Evolutionary conservation across 1,140 invertebrate genomes (phyloP), one percentile per base, ranked within the genome.

Genomic region (Araneus ventricosus): DNA sequence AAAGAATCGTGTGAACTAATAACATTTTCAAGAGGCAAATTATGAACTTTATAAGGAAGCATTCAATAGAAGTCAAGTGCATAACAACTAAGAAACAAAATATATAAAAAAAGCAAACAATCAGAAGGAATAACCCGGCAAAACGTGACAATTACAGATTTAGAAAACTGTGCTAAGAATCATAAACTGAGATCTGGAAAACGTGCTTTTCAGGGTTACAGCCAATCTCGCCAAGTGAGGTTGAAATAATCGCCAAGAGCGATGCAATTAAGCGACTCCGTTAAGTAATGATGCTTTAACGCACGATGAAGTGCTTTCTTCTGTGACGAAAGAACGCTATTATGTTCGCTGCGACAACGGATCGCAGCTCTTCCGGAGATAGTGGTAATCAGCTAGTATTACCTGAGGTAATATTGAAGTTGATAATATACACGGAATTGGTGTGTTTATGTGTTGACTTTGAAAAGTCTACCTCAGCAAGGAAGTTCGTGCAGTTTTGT

Each of bases 131-230:
- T 52, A 52, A 52, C 8, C 17, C 1, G 24, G 5, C 27, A 80
- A 80, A 30, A 80, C 17, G n/a, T 20, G 17, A 41, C 20, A 52
- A 86, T 59, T 85, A 52, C 6, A 57, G 39, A 85, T 27, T 17
- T 22, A 85, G 24, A 85, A 85, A 85, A 59, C n/a, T 85, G 45
- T 85, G 82, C 82, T 85, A 85, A 45, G 82, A 45, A 85, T 45
- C 24, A 27, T 22, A 30, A 57, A 41, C 39, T 82, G 39, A 34
- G 34, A 82, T 7, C 8, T 82, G 14, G 2, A 52, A 30, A 24
- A 22, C 82, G 82, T 63, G n/a, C 39, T 45, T 30, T 85, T 59
- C 39, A 87, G 52, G 57, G 85, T 87, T 61, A 37, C 57, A 22
- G 41, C 7, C 8, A 30, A 7, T 45, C 80, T 82, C 80, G 80